Evolutionary conservation across 2,888 invertebrate genomes (phyloP), one percentile per base, ranked within the genome.

Genomic region (Chamaedrilus cognettii): DNA sequence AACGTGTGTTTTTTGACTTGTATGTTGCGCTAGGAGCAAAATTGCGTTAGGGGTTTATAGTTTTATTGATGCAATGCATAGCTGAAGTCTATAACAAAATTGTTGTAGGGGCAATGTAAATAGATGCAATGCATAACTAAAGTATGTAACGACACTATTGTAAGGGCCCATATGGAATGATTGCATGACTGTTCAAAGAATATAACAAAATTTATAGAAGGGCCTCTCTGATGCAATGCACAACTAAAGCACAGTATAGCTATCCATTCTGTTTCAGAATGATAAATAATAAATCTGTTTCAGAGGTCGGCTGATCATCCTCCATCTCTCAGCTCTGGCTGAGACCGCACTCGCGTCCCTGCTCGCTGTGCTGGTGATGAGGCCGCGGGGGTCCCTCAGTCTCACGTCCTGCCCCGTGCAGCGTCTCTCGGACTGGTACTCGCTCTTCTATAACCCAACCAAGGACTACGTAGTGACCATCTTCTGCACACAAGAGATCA

Each of bases 401-500:
- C 85, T 97, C 31, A 87, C 88, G 75, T 91, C 94, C 0, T 96
- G 98, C 80, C 87, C 88, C 5, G 91, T 93, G 0, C 87, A 88
- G 66, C 89, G 89, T 50, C 85, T 98, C 30, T 90, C 94, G 0
- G 98, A 99, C 85, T 99, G 97, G 97, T 99, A 99, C 82, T 96
- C 97, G 0, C 85, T 97, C 74, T 87, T 98, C 70, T 89, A 95
- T 79, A 99, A 99, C 85, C 98, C 98, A 4, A 90, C 89, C 74
- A 94, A 96, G 0, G 92, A 95, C 83, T 97, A 95, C 85, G 91
- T 91, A 67, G 88, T 89, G 70, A 91, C 90, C 26, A 83, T 97
- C 64, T 91, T 95, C 84, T 99, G 98, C 83, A 96, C 97, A 0
- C 96, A 98, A 80, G 98, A 99, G 85, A 95, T 96, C 66, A 96